A percentile compares a stretch with the other conserved stretches of the same genome.
phyloP scores from a whole-genome alignment of 2,113 vertebrate genomes.

The Pyxicephalus adspersus region DNA sequence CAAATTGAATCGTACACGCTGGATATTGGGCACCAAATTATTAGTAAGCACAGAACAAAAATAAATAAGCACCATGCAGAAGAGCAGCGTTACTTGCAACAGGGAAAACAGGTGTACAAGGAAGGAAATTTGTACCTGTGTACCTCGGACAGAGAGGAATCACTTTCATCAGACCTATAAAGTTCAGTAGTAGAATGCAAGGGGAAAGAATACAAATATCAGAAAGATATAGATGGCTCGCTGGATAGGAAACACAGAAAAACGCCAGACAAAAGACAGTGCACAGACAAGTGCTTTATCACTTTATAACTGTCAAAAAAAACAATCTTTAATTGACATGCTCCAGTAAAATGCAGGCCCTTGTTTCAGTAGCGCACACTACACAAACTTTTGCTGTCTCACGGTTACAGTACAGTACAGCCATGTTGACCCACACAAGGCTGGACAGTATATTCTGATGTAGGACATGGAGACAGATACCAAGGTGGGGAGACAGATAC shows the following conservation, averaged over 20 bases:
- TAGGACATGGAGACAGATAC: no score
- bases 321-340: no score
- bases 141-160: constrained; percentile 81
- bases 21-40: not conserved
- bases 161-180: constrained; percentile 87
- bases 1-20: not conserved
- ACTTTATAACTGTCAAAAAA: no score
- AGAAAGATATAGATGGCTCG: constrained; percentile 67
- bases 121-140: constrained; percentile 80
- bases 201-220: constrained; percentile 75
- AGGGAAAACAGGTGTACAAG: constrained; percentile 62
- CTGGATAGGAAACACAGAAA: constrained; percentile 64
- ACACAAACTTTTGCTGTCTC: no score
- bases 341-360: no score
- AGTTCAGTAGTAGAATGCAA: constrained; percentile 74
- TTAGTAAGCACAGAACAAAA: constrained; percentile 24
- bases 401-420: no score
- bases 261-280: constrained; percentile 1
- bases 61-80: constrained; percentile 67
- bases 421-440: no score
- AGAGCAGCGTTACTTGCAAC: constrained; percentile 58
- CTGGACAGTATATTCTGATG: no score
- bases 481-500: no score
- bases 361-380: no score
- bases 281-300: not conserved